A percentile compares a stretch with the other conserved stretches of the same genome.
These are phyloP conservation scores for Bradypodion ventrale DNA, from an alignment of 2,797 vertebrate species.

Conservation along the genomic window DNA sequence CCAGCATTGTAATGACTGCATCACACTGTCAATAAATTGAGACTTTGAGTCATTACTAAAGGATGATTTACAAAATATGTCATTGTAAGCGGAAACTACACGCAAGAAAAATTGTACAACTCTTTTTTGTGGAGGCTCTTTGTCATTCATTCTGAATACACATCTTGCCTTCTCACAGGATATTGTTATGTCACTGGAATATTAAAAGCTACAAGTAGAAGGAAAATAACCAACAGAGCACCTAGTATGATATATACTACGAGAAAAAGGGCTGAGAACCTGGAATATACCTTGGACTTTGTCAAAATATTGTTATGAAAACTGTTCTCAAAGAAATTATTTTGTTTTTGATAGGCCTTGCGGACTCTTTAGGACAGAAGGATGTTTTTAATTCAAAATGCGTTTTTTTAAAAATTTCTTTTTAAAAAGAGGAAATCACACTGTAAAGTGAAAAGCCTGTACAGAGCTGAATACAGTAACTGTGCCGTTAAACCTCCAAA, in stretches of 20 bases:
- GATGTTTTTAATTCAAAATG: background rate
- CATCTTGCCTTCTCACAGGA: background rate
- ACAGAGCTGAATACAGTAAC: background rate
- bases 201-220: background rate
- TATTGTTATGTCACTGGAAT: background rate
- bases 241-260: background rate
- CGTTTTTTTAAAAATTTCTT: background rate
- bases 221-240: background rate
- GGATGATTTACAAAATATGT: background rate
- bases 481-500: background rate
- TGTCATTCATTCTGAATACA: background rate
- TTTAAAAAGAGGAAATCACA: slow-evolving; percentile 12
- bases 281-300: background rate
- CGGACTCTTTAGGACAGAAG: background rate
- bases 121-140: background rate
- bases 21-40: background rate
- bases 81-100: background rate
- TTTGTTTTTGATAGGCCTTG: background rate
- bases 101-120: background rate
- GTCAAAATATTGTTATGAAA: background rate
- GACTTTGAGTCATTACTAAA: too few relatives aligned
- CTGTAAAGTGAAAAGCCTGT: background rate
- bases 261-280: too few relatives aligned
- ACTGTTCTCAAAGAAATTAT: background rate
- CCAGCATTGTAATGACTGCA: background rate